Conservation (phyloP, 2,888 invertebrate species). For the Drosophila subsilvestris region DNA sequence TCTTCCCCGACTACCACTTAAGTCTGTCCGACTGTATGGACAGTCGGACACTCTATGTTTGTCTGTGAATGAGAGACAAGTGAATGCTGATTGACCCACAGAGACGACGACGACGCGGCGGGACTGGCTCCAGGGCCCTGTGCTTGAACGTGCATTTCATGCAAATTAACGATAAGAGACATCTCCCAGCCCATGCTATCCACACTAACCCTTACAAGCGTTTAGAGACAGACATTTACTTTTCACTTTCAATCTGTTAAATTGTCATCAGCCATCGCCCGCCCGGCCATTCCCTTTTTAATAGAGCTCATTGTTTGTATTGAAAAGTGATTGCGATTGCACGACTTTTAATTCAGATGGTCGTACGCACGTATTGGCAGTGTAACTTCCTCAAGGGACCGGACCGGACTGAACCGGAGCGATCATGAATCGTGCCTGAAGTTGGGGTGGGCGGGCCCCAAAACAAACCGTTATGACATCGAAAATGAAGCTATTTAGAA, state of each 20-base stretch:
- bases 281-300: slow-evolving; percentile 24
- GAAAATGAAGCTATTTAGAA: slow-evolving; percentile 66
- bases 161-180: slow-evolving; percentile 67
- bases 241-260: slow-evolving; percentile 77
- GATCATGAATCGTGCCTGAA: slow-evolving; percentile 26
- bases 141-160: slow-evolving; percentile 71
- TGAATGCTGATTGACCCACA: slow-evolving; percentile 76
- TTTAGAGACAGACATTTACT: slow-evolving; percentile 60
- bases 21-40: not conserved
- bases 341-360: slow-evolving; percentile 32
- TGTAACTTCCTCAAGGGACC: slow-evolving; percentile 58
- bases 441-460: slow-evolving; percentile 10
- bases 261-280: slow-evolving; percentile 52
- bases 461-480: slow-evolving; percentile 63
- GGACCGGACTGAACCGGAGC: not conserved
- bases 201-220: slow-evolving; percentile 36
- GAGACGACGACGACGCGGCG: slow-evolving; percentile 14
- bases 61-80: slow-evolving; percentile 64
- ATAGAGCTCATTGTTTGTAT: slow-evolving; percentile 9
- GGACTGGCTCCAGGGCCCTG: slow-evolving; percentile 21
- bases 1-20: slow-evolving; percentile 14
- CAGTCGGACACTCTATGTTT: not conserved
- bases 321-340: slow-evolving; percentile 39
- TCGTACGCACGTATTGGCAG: slow-evolving; percentile 62
- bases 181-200: not conserved